A percentile compares a stretch with the other conserved stretches of the same genome.
Evolutionary conservation across 2,888 invertebrate species (phyloP).

Genomic region (Andricus curvator): DNA sequence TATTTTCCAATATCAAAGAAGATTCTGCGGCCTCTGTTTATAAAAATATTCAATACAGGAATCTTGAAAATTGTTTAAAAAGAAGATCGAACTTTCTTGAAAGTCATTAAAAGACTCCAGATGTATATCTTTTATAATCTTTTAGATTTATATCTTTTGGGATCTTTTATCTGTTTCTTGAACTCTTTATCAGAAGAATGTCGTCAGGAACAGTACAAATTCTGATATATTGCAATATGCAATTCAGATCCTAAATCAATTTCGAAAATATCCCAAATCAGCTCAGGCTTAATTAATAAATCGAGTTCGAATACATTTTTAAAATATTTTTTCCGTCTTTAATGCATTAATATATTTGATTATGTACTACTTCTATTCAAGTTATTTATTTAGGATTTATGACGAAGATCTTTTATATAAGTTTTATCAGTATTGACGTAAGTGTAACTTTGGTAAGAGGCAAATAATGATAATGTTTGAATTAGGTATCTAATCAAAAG

Average conservation of each 20-base stretch:
- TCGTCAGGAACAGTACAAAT: background rate
- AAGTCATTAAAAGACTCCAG: background rate
- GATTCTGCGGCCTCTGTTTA: no score
- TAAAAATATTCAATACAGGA: no score
- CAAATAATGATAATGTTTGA: conserved; percentile 2
- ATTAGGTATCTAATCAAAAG: background rate
- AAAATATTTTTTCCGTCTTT: no score
- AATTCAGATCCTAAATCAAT: background rate
- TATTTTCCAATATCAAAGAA: no score
- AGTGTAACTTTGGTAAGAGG: conserved; percentile 19
- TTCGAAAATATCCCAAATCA: background rate
- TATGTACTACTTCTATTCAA: no score
- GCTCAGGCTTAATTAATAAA: background rate
- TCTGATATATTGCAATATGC: background rate
- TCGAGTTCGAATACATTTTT: no score
- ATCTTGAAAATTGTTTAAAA: no score
- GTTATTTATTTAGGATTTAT: background rate
- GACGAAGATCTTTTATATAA: background rate
- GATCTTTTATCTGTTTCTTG: background rate
- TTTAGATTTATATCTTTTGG: background rate
- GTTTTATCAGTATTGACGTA: conserved; percentile 24
- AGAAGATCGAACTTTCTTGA: background rate
- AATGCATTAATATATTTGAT: no score
- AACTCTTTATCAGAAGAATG: conserved; percentile 1
- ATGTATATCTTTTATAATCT: no score